phyloP scores from a whole-genome alignment of 2,797 vertebrate species.

The Graptemys geographica region DNA sequence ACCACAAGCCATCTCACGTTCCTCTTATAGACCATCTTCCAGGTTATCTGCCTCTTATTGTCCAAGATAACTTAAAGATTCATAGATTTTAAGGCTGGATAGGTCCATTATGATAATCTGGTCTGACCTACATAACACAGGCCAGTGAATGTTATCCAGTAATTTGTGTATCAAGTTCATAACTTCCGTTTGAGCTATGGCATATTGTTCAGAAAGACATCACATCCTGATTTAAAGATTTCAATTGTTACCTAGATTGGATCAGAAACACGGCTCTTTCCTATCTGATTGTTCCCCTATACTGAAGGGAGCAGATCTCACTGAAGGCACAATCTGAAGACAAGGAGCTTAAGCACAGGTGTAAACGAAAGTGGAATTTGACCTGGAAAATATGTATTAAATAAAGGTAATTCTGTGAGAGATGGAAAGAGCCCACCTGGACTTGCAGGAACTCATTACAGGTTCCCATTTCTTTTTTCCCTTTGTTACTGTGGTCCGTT shows the following conservation, averaged over 20 bases:
- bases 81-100: background rate
- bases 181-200: background rate
- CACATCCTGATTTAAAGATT: slow-evolving; percentile 23
- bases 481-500: slow-evolving; percentile 37
- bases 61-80: background rate
- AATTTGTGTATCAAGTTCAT: background rate
- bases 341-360: background rate
- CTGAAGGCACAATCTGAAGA: background rate
- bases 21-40: background rate
- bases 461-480: background rate
- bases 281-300: background rate
- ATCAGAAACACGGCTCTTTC: background rate
- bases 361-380: slow-evolving; percentile 13
- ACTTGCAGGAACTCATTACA: background rate
- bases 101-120: background rate
- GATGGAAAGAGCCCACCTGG: slow-evolving; percentile 8
- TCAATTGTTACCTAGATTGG: slow-evolving; percentile 23
- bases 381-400: background rate
- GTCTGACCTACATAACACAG: background rate
- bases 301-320: background rate
- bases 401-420: slow-evolving; percentile 33
- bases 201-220: background rate
- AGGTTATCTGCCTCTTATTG: background rate
- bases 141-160: background rate
- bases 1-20: background rate